Base-by-base conservation (phyloP, 2,888 invertebrate species). In the Zootermopsis nevadensis region DNA sequence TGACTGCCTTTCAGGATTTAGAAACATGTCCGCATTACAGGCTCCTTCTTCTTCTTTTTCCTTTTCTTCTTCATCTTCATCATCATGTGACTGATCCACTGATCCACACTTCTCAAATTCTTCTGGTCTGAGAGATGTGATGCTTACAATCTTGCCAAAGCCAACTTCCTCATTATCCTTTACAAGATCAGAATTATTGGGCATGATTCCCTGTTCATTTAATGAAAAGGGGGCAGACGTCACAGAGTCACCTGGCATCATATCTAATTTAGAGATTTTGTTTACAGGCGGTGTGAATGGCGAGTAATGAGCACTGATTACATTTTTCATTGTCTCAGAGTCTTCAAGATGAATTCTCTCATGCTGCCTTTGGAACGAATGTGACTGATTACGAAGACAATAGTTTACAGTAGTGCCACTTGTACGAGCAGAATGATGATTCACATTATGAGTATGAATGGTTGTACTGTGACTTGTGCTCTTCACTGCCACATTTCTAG, bases 131-230 rank as follows among this genome's bases (percentile, higher is more conserved):
- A 84, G 31, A 42, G 84, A 77, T 48, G 72, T 74, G 69, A 84
- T 79, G 55, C 84, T 84, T 31, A 79, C 67, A 72, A 84, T 84
- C 79, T 82, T 82, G 1, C 81, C 81, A 83, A 81, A 81, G 24
- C 76, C 77, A 1, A 69, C 30, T 24, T 66, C 66, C 19, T 76
- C 77, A 60, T 76, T 35, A 38, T 12, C 55, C 67, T 66, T 69
- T n/a, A n/a, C 60, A 60, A 27, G 8, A 12, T 60, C 60, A 60
- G 60, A 60, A 60, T 60, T 7, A 60, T 10, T n/a, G 27, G 60
- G 60, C 60, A n/a, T 60, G 7, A 60, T 8, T 10, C n/a, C n/a
- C 60, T 60, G 8, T 60, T 60, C 60, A 27, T n/a, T 1, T 8
- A 60, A 12, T 3, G 27, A n/a, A 8, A 8, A 8, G 0, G 27